Conservation (phyloP, 2,797 vertebrate species). For the Coranthus polyacanthus region DNA sequence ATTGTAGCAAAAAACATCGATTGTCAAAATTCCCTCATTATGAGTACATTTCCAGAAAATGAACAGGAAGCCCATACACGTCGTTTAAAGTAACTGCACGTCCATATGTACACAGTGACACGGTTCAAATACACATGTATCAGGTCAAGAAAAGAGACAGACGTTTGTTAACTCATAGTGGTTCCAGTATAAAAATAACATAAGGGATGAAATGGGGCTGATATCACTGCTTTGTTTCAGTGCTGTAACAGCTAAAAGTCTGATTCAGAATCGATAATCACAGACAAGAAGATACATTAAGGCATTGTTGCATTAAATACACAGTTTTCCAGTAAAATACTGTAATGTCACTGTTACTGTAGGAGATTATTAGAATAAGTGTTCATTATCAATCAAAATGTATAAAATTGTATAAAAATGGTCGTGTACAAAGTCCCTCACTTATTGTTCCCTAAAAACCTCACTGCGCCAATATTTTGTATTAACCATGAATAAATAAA, state of each 20-base stretch:
- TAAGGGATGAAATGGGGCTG: slow-evolving; percentile 24
- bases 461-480: slow-evolving; percentile 49
- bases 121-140: slow-evolving; percentile 35
- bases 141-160: slow-evolving; percentile 19
- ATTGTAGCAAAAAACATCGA: slow-evolving; percentile 74
- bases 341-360: slow-evolving; percentile 21
- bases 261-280: slow-evolving; percentile 20
- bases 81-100: slow-evolving; percentile 13
- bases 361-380: slow-evolving; percentile 11
- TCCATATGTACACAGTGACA: slow-evolving; percentile 28
- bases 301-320: slow-evolving; percentile 12
- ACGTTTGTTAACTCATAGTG: slow-evolving; percentile 12
- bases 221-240: slow-evolving; percentile 26
- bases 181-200: slow-evolving; percentile 34
- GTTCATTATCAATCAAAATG: slow-evolving; percentile 32
- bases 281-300: slow-evolving; percentile 7
- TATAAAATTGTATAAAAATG: slow-evolving; percentile 68
- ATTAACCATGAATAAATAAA: slow-evolving; percentile 74
- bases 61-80: slow-evolving; percentile 1
- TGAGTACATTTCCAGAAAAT: slow-evolving; percentile 19
- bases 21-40: slow-evolving; percentile 80
- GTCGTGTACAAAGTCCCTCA: slow-evolving; percentile 71
- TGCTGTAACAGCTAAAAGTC: slow-evolving; percentile 12
- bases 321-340: slow-evolving; percentile 46
- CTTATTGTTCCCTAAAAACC: slow-evolving; percentile 65